Percentiles rank a stretch among this genome's conserved stretches.
phyloP scores from a whole-genome alignment of 2,113 vertebrate species.

The Cyphomyrus plagiostoma region DNA sequence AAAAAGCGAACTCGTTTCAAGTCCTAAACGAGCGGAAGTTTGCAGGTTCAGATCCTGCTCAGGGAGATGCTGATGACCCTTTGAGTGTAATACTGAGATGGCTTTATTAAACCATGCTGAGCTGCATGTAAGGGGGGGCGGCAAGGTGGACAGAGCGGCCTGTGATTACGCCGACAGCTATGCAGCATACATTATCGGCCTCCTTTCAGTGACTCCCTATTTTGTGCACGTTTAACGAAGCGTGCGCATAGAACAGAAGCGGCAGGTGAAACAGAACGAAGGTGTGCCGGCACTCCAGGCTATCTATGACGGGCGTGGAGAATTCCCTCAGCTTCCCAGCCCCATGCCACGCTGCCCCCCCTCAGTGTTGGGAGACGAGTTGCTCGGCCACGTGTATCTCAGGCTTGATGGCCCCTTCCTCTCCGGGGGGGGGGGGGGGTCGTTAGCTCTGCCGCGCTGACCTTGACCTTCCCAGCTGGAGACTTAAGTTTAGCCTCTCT shows the following conservation, averaged over 20 bases:
- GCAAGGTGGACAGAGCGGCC: not conserved
- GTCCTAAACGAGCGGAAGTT: not conserved
- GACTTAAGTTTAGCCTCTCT: constrained; percentile 65
- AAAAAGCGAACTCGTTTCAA: not conserved
- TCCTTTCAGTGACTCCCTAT: no score
- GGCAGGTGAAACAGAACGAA: not conserved
- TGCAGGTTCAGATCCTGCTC: not conserved
- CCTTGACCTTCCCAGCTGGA: constrained; percentile 63
- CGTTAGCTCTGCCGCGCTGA: constrained; percentile 50
- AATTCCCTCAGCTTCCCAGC: constrained; percentile 51
- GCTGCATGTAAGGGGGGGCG: not conserved
- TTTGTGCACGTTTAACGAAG: not conserved
- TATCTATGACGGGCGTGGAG: constrained; percentile 36
- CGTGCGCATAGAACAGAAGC: not conserved
- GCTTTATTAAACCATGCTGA: not conserved
- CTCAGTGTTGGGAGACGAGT: constrained; percentile 38
- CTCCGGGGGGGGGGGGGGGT: constrained; percentile 35
- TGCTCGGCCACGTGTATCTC: constrained; percentile 28
- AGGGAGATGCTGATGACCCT: not conserved
- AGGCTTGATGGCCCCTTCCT: constrained; percentile 33
- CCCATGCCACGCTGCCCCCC: constrained; percentile 18
- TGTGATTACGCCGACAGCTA: not conserved
- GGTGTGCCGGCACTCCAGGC: constrained; percentile 48
- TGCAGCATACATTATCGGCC: not conserved
- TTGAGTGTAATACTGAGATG: not conserved